These are phyloP conservation scores for Wiebesia pumilae DNA, from an alignment of 1,140 invertebrate genomes.

Conservation along the genomic window DNA sequence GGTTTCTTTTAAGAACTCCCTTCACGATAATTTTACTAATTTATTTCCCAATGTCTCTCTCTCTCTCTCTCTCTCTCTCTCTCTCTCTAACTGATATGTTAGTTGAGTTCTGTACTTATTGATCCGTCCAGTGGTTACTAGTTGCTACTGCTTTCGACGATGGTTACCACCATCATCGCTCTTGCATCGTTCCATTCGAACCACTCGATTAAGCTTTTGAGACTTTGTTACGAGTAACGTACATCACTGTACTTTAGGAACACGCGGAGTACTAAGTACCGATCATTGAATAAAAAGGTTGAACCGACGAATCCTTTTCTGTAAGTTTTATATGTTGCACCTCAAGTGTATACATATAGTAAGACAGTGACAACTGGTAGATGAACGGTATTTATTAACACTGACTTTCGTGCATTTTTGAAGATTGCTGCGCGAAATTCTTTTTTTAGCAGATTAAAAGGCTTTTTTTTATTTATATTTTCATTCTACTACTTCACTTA, in stretches of 20 bases:
- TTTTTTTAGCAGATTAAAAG: background rate
- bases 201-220: constrained; percentile 48
- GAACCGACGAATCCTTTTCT: no score
- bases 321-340: no score
- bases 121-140: background rate
- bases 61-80: background rate
- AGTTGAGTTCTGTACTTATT: constrained; percentile 5
- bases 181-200: constrained; percentile 17
- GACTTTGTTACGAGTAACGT: no score
- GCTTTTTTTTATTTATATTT: background rate
- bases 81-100: no score
- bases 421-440: background rate
- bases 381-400: constrained; percentile 28
- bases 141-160: background rate
- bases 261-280: constrained; percentile 9
- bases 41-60: background rate
- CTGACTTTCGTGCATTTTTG: background rate
- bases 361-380: constrained; percentile 21
- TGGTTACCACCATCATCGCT: background rate
- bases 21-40: no score
- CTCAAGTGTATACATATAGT: no score
- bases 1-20: no score
- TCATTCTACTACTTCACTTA: no score
- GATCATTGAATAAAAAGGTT: no score
- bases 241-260: constrained; percentile 22